Evolutionary conservation across 2,797 vertebrate genomes (phyloP), one percentile per base, ranked within the genome.

Genomic region (Artibeus lituratus): DNA sequence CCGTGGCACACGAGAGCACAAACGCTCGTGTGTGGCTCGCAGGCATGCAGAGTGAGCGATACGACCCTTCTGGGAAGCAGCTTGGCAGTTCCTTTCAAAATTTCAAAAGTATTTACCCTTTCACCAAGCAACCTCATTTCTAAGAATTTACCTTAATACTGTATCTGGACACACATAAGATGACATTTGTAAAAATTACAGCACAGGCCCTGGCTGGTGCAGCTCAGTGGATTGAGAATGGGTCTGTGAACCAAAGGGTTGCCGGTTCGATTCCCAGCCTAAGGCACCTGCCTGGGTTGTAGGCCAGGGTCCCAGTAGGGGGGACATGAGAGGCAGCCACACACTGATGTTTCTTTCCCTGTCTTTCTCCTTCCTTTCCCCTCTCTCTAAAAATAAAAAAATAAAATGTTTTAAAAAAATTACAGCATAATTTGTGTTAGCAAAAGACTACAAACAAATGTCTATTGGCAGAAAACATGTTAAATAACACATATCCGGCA

Each of bases 101-200:
- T 51, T 57, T 72, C 84, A 74, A 59, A 91, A 96, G 55, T 24
- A 93, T 78, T 74, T 80, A 88, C 21, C 24, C n/a, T 91, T 93
- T 85, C 57, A 81, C 21, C 32, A 85, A 85, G 42, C 16, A 91
- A 94, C 74, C 32, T 37, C 32, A 89, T 47, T 81, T 80, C 57
- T 47, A 73, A 44, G 39, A 87, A 65, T 84, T 90, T 86, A 53
- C 55, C 81, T 93, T 87, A 93, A 74, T 51, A 91, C 29, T 57
- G 11, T 44, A 73, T 10, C n/a, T 57, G 8, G 29, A 77, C 55
- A 91, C 24, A 53, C 7, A 10, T 59, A 26, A 88, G 57, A 84
- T 69, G 32, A 53, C 14, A 62, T 90, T 26, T 91, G 2, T n/a
- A 57, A 32, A 88, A 95, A 73, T 73, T 65, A 87, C 19, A 83